Percentiles rank a stretch among this genome's conserved stretches.
These are phyloP conservation scores for Macrosoma leucophasiata DNA, from an alignment of 2,888 invertebrate genomes.

Conservation along the genomic window DNA sequence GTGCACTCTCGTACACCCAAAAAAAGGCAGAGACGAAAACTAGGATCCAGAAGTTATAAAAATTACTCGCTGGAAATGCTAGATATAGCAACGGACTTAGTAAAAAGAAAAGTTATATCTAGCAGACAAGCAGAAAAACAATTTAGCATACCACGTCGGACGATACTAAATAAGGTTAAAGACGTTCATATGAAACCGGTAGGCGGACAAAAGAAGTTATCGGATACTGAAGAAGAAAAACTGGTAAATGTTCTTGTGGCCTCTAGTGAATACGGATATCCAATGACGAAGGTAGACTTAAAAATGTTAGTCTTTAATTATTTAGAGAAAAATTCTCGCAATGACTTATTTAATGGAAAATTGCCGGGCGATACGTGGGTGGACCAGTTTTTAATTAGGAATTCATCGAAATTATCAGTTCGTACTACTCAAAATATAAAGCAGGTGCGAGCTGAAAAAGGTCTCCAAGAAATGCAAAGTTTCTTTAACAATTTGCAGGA, in stretches of 20 bases:
- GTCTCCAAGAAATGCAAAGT: conserved; percentile 12
- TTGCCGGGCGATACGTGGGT: conserved; percentile 20
- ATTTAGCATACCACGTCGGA: conserved; percentile 22
- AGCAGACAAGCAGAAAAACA: conserved; percentile 19
- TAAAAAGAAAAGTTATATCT: conserved; percentile 11
- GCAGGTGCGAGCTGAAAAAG: conserved; percentile 17
- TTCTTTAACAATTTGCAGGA: conserved; percentile 21
- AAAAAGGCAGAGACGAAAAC: too few species aligned
- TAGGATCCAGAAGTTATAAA: neutral
- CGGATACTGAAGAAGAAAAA: conserved; percentile 5
- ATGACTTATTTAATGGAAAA: conserved; percentile 18
- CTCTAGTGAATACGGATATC: conserved; percentile 16
- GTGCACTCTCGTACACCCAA: too few species aligned
- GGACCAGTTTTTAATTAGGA: conserved; percentile 16
- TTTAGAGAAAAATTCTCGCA: conserved; percentile 19
- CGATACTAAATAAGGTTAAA: conserved; percentile 25
- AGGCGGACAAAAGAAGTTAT: conserved; percentile 9
- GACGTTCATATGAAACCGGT: conserved; percentile 16
- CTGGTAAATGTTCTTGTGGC: conserved; percentile 9
- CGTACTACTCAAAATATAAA: conserved; percentile 21
- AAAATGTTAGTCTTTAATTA: conserved; percentile 18
- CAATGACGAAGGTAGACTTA: conserved; percentile 16
- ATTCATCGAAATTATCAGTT: conserved; percentile 15
- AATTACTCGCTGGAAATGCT: conserved; percentile 1
- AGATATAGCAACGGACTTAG: neutral